Evolutionary conservation across 2,797 vertebrate genomes (phyloP).

Genomic region (Heliangelus exortis): DNA sequence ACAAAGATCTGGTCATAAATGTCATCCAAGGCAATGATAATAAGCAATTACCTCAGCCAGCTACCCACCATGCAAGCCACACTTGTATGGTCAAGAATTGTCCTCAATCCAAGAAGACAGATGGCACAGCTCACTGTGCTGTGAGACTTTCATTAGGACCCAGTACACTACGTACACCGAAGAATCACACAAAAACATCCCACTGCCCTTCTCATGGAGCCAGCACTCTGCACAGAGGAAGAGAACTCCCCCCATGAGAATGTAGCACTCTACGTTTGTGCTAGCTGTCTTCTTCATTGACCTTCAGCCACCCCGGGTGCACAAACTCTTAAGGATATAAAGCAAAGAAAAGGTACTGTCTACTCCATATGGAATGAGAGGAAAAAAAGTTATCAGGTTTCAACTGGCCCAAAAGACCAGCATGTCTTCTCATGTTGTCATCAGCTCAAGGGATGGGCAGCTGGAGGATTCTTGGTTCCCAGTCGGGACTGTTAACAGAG

Average conservation of each 20-base stretch:
- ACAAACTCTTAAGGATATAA: neutral
- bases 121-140: fast-evolving
- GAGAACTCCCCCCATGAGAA: neutral
- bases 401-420: neutral
- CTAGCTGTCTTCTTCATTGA: neutral
- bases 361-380: neutral
- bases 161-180: fast-evolving
- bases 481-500: neutral
- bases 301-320: neutral
- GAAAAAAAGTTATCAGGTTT: slow-evolving; percentile 27
- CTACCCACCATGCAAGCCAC: neutral
- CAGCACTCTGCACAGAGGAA: neutral
- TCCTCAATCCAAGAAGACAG: neutral
- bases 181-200: neutral
- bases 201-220: neutral
- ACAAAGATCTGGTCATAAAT: neutral
- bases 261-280: neutral
- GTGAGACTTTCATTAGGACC: neutral
- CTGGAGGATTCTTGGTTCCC: neutral
- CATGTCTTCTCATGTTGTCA: neutral
- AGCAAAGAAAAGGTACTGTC: neutral
- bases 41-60: neutral
- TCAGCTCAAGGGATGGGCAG: neutral
- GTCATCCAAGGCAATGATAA: neutral
- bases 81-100: fast-evolving